Conservation (phyloP, 2,113 vertebrate species). For the Microcebus tavaratra region DNA sequence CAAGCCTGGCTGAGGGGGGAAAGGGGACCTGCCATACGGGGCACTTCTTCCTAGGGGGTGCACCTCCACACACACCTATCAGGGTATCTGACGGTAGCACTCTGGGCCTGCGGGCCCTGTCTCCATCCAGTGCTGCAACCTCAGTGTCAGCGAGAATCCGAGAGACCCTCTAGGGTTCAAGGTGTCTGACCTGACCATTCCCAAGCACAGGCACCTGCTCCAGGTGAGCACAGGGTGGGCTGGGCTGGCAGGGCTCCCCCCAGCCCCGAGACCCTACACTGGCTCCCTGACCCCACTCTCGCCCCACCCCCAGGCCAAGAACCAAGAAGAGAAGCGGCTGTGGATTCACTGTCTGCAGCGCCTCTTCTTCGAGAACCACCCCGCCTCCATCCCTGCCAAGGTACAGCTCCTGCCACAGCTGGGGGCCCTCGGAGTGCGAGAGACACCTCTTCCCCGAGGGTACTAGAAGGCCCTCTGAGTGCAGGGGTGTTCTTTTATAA, state of each 20-base stretch:
- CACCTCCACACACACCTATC: not conserved
- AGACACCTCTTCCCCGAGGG: too few relatives aligned
- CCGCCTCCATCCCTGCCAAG: conserved; percentile 92
- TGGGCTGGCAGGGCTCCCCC: not conserved
- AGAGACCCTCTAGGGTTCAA: conserved; percentile 92
- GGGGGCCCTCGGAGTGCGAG: not conserved
- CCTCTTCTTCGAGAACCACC: conserved; percentile 93
- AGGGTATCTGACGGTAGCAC: not conserved
- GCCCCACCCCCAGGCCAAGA: conserved; percentile 86
- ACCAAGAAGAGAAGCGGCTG: conserved; percentile 93
- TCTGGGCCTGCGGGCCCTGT: not conserved
- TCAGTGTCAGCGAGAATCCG: conserved; percentile 89
- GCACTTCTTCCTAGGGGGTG: not conserved
- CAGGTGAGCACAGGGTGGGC: conserved; percentile 84
- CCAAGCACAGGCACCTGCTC: conserved; percentile 91
- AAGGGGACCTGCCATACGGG: not conserved
- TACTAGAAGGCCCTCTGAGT: not conserved
- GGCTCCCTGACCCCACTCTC: not conserved
- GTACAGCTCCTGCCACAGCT: conserved; percentile 69
- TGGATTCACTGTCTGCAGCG: conserved; percentile 95
- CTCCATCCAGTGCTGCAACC: conserved; percentile 90
- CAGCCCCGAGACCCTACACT: not conserved
- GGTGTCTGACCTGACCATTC: conserved; percentile 92
- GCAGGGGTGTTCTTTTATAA: fast-evolving
- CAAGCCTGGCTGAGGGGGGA: not conserved